Evolutionary conservation across 2,888 invertebrate genomes (phyloP), one percentile per base, ranked within the genome.

Genomic region (Amphipyra tragopoginis): DNA sequence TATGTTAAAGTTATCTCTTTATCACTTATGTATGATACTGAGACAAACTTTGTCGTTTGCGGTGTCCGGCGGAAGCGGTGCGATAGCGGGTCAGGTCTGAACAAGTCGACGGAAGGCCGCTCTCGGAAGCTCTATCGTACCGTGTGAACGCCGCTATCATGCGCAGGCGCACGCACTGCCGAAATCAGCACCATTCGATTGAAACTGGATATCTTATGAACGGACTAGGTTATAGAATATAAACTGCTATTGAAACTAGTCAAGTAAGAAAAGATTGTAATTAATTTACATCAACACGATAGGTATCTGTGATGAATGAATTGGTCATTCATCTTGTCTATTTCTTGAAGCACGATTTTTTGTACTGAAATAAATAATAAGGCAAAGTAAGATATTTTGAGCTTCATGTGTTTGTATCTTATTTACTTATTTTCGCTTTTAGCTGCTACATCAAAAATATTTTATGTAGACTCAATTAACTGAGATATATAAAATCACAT

Each of bases 11-110:
- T 72, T 72, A 72, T 49, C 65, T 65, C 58, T 60, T 63, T 71
- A 68, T 68, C 67, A 54, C 40, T 68, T 65, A 50, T 63, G 72
- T 65, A 50, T 63, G 72, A 65, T 75, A 73, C 65, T 71, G 74
- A 72, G 72, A 79, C 67, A 65, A 65, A 61, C 65, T 58, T 77
- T 66, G 70, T 60, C 67, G 72, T 79, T 80, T 87, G 91, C 86
- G 92, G 88, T 92, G 90, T 92, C 92, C 93, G 93, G 85, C 91
- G 93, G 93, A 93, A 89, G 89, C 79, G 89, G 84, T 69, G 55
- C 83, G 92, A 92, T 93, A 93, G 86, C 81, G 82, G 85, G 79
- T 82, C 92, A 88, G 82, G 91, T 91, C 89, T 82, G 83, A 84
- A 88, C 91, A 86, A 87, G 91, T 90, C 80, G 68, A 72, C 86